A percentile compares a stretch with the other conserved stretches of the same genome.
Evolutionary conservation across 1,140 invertebrate species (phyloP).

Genomic region (Rhagoletis zephyria): DNA sequence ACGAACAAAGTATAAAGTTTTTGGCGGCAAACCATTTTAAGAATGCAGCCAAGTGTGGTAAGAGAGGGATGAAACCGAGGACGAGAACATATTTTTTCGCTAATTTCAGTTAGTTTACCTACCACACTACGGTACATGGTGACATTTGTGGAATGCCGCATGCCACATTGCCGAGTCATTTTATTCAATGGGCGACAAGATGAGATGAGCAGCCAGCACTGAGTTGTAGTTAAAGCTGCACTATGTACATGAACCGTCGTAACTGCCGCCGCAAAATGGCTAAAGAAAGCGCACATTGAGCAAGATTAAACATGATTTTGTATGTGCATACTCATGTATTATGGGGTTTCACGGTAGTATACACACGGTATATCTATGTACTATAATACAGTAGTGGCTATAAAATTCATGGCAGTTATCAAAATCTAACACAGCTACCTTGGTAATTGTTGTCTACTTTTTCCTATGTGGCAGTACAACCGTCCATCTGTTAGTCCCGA

Average conservation of each 20-base stretch:
- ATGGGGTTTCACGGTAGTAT: too few species aligned
- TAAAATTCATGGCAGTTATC: too few species aligned
- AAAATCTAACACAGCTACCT: too few species aligned
- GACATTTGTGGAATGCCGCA: slow-evolving; percentile 19
- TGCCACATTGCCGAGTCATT: background rate
- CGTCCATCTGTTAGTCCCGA: too few species aligned
- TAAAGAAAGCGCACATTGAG: background rate
- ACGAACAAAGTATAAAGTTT: background rate
- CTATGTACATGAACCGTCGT: background rate
- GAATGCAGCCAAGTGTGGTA: background rate
- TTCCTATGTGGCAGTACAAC: too few species aligned
- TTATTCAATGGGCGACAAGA: slow-evolving; percentile 13
- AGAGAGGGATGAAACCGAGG: background rate
- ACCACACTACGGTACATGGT: slow-evolving; percentile 5
- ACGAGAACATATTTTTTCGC: background rate
- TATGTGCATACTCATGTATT: background rate
- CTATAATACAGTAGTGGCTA: too few species aligned
- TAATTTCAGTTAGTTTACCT: slow-evolving; percentile 21
- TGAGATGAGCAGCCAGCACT: background rate
- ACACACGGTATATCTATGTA: background rate
- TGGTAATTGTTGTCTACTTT: too few species aligned
- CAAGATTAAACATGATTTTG: slow-evolving; percentile 5
- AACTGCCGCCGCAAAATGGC: background rate
- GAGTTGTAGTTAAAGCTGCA: slow-evolving; percentile 8
- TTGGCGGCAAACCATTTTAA: background rate